A percentile compares a stretch with the other conserved stretches of the same genome.
phyloP scores from a whole-genome alignment of 2,113 vertebrate genomes.

The Saccopteryx leptura region DNA sequence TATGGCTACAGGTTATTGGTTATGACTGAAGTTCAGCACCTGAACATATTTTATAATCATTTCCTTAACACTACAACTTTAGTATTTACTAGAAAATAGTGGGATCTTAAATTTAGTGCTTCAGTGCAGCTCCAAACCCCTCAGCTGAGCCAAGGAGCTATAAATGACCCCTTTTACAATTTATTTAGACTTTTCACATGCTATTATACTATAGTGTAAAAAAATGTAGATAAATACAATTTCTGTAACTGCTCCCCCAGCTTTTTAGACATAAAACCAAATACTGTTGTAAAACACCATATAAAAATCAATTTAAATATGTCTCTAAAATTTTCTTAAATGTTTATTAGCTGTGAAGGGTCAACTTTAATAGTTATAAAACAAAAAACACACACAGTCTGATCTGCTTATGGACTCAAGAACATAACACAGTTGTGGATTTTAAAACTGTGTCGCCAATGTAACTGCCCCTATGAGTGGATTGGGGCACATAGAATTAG shows the following conservation, averaged over 20 bases:
- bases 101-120: background rate
- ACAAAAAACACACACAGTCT: background rate
- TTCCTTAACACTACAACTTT: background rate
- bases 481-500: constrained; percentile 49
- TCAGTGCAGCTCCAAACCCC: background rate
- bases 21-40: background rate
- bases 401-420: constrained; percentile 33
- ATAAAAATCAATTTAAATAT: constrained; percentile 37
- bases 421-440: too few species aligned
- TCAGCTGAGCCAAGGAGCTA: background rate
- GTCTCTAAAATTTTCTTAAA: constrained; percentile 4
- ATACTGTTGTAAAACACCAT: background rate
- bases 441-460: background rate
- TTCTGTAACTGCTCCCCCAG: background rate
- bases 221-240: background rate
- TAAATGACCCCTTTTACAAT: background rate
- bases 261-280: background rate
- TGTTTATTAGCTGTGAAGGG: background rate
- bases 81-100: constrained; percentile 51
- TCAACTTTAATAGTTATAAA: constrained; percentile 59
- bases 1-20: background rate
- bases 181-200: constrained; percentile 25
- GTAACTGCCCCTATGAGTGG: constrained; percentile 7
- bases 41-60: background rate
- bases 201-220: background rate